Percentiles rank a stretch among this genome's conserved stretches.
Conservation (phyloP, 2,888 invertebrate genomes). For the Apamea sordens region DNA sequence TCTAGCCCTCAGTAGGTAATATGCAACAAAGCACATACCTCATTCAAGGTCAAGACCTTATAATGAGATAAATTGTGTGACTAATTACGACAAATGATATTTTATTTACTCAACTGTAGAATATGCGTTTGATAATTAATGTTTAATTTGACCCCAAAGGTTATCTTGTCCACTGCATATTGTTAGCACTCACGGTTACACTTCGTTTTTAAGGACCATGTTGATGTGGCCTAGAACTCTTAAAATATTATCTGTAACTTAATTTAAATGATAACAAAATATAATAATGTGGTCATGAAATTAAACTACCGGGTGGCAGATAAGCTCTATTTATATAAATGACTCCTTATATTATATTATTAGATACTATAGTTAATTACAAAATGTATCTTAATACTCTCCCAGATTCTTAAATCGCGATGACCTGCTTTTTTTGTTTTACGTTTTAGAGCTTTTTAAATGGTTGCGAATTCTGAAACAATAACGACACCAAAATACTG, state of each 20-base stretch:
- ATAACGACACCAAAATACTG: neutral
- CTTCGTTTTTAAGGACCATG: slow-evolving; percentile 46
- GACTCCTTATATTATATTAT: neutral
- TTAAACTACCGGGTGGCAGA: neutral
- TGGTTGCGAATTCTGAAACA: neutral
- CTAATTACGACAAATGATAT: slow-evolving; percentile 81
- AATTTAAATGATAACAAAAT: neutral
- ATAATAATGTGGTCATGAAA: neutral
- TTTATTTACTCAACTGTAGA: slow-evolving; percentile 66
- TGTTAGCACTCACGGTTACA: slow-evolving; percentile 16
- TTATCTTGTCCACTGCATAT: slow-evolving; percentile 53
- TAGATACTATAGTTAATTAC: neutral
- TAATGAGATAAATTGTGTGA: slow-evolving; percentile 73
- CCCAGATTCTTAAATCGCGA: neutral
- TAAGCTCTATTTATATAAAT: slow-evolving; percentile 3
- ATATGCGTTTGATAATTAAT: slow-evolving; percentile 57
- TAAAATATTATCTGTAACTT: slow-evolving; percentile 12
- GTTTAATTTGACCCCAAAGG: slow-evolving; percentile 53
- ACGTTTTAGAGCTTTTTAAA: neutral
- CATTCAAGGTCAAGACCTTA: slow-evolving; percentile 76
- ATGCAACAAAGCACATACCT: slow-evolving; percentile 66
- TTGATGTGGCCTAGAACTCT: slow-evolving; percentile 40
- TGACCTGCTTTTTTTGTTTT: neutral
- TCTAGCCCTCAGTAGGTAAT: slow-evolving; percentile 38
- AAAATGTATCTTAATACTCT: neutral